These are phyloP conservation scores for Phalacrocorax aristotelis DNA, from an alignment of 2,113 vertebrate genomes.

Conservation along the genomic window DNA sequence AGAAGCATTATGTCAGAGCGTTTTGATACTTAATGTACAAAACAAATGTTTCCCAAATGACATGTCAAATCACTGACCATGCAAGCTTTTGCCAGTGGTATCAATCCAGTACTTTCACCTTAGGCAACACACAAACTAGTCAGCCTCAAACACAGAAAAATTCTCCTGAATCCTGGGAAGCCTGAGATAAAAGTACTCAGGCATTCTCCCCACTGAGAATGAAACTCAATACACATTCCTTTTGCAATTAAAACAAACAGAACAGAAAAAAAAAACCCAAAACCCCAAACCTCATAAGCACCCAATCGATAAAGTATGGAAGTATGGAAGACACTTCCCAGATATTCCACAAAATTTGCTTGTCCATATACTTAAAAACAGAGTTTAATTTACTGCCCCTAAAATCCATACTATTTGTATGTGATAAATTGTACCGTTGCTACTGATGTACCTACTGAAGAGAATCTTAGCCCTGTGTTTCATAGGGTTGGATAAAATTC, in stretches of 20 bases:
- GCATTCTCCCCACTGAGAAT: neutral
- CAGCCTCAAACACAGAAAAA: neutral
- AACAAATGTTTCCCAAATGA: neutral
- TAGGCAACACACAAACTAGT: neutral
- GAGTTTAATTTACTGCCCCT: neutral
- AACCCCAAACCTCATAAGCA: neutral
- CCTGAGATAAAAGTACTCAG: neutral
- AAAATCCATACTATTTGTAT: neutral
- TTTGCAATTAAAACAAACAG: neutral
- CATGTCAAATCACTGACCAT: neutral
- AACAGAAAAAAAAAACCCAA: neutral
- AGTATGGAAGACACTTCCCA: neutral
- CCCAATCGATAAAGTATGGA: neutral
- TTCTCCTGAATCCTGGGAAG: neutral
- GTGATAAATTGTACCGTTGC: neutral
- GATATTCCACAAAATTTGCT: neutral
- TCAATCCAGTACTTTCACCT: neutral
- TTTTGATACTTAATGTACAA: neutral
- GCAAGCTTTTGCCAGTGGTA: neutral
- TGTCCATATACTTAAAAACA: neutral
- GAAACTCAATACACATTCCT: neutral
- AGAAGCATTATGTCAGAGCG: neutral
- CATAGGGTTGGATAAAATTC: neutral
- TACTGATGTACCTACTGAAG: neutral
- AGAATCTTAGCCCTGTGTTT: neutral